phyloP scores from a whole-genome alignment of 1,140 invertebrate species.

The Halictus rubicundus region DNA sequence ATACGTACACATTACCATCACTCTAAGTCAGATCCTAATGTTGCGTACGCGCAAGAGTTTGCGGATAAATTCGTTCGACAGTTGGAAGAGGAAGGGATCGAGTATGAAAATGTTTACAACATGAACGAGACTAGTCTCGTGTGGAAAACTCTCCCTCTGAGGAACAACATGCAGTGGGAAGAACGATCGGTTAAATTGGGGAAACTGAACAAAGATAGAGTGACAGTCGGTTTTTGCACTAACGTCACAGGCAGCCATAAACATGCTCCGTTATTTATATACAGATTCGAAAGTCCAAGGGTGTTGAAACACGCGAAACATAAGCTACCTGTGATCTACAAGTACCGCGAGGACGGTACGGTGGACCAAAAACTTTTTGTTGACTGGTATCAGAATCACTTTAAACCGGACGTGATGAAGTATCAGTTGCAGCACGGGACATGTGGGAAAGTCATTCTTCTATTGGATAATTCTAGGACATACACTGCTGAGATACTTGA shows the following conservation, averaged over 20 bases:
- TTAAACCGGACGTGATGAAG: neutral
- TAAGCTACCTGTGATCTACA: neutral
- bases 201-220: neutral
- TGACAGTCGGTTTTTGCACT: neutral
- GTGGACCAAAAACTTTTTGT: neutral
- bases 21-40: neutral
- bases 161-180: neutral
- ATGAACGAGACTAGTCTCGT: neutral
- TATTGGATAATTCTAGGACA: neutral
- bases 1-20: neutral
- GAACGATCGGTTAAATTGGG: neutral
- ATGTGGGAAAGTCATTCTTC: neutral
- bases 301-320: neutral
- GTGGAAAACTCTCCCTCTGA: neutral
- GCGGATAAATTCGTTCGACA: neutral
- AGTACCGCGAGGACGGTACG: neutral
- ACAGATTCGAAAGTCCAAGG: neutral
- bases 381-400: neutral
- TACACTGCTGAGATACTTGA: neutral
- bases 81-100: neutral
- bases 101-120: neutral
- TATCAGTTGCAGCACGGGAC: neutral
- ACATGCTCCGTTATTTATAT: neutral
- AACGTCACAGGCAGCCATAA: neutral
- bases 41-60: neutral